Base-by-base conservation (phyloP, 2,113 vertebrate species). In the Ahaetulla prasina region DNA sequence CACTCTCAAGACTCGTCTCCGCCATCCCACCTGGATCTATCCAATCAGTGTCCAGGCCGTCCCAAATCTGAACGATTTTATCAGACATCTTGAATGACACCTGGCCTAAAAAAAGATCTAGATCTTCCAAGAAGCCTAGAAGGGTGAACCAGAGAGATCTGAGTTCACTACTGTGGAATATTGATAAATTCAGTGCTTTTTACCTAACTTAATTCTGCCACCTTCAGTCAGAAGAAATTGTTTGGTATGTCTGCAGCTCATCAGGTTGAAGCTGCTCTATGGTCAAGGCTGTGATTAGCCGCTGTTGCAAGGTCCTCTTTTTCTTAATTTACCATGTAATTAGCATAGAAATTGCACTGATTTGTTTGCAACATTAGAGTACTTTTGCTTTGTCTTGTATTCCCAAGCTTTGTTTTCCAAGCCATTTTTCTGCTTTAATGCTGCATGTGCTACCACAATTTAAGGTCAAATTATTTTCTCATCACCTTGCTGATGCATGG, bases 201-300 rank as follows among this genome's bases (percentile, higher is more conserved):
- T 80, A n/a, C 96, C 89, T 92, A 90, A 93, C 97, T 97, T 96
- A 95, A 95, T 97, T 96, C 95, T 90, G 94, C 94, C 96, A 97
- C 96, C 96, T 96, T 98, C 97, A 97, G 97, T 97, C 97, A 96
- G 96, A 95, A 96, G 97, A 97, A 98, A 98, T 97, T 95, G 93
- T 89, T 90, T 95, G 95, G 96, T 96, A 95, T 96, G 96, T 97
- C 96, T 97, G 68, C 96, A 94, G 95, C 96, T 94, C 96, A 96
- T 94, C 5, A 91, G 95, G 97, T 97, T 96, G 96, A 97, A 96
- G 96, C 93, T 93, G 95, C 92, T 14, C 94, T 96, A 96, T 95
- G 93, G 94, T 95, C 96, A 94, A 95, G 86, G 93, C 96, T 94
- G 95, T 95, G 94, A 96, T 97, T 97, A 96, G 93, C 96, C 98